These are phyloP conservation scores for Egretta garzetta DNA, from an alignment of 2,113 vertebrate genomes.

Conservation along the genomic window DNA sequence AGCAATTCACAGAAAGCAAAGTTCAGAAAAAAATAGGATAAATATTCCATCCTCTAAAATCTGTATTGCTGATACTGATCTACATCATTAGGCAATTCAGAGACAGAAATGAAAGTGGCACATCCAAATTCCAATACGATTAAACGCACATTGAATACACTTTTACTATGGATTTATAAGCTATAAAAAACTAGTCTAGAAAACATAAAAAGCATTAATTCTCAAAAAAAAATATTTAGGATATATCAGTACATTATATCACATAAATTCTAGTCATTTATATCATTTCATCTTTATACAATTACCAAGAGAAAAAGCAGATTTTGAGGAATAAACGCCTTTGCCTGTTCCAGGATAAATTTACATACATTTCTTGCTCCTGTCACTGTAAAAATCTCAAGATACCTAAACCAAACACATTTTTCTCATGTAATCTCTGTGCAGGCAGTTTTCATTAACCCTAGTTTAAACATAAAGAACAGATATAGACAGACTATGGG, in stretches of 20 bases:
- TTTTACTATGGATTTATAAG: background rate
- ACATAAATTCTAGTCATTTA: background rate
- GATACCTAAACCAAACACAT: background rate
- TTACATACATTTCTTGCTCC: background rate
- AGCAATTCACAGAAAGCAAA: background rate
- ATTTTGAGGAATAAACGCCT: background rate
- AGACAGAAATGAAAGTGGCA: background rate
- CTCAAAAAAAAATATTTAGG: background rate
- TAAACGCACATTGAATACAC: background rate
- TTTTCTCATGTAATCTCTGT: background rate
- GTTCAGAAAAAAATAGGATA: background rate
- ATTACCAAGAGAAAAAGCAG: background rate
- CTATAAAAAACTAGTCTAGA: background rate
- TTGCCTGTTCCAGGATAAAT: background rate
- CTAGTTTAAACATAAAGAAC: background rate
- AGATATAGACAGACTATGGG: rapidly evolving
- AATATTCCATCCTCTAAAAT: background rate
- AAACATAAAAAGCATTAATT: background rate
- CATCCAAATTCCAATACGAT: background rate
- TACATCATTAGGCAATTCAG: background rate
- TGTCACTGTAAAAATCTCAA: background rate
- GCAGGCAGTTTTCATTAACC: background rate
- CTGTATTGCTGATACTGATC: background rate
- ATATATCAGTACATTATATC: background rate
- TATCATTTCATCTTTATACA: background rate